Base-by-base conservation (phyloP, 2,797 vertebrate genomes). In the Lerista edwardsae region DNA sequence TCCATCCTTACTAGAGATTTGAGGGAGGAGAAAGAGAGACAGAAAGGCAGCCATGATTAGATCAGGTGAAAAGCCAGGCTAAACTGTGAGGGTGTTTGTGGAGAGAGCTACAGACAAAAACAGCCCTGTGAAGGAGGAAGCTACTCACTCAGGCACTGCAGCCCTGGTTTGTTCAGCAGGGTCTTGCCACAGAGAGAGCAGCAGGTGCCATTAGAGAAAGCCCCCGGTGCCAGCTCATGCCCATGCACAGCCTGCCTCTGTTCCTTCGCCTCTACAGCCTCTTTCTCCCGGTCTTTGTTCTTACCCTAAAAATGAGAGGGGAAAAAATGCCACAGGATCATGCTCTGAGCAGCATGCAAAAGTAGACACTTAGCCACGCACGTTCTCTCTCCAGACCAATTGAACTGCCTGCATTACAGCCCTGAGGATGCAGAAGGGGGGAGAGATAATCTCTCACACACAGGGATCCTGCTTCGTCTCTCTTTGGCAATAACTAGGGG, bases 81-180 rank as follows among this genome's bases (percentile, higher is more conserved):
- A 1, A 67, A 57, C 77, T 27, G 61, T 47, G 39, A 61, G 81
- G 69, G 8, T 51, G 47, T 51, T 5, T 47, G 11, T 1, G 21
- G 25, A 57, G 77, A 62, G 65, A 31, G 44, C 65, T 59, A 29
- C 55, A 77, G 44, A 31, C 21, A 78, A 51, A 74, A 25, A 31
- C 59, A 61, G 59, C 59, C 23, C 21, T 25, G 59, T 23, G 59
- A 14, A 6, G 51, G 39, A 19, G 25, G 23, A 3, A 10, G 17
- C 79, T 97, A 98, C 98, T 99, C 97, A 99, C 98, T 97, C 91
- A 96, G 96, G 95, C 97, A 98, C 94, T 98, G 97, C 94, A 98
- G 96, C 93, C 97, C 96, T 94, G 96, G 96, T 96, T 97, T 97
- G 93, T 95, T 97, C 95, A 95, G 96, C 94, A 98, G 96, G 51